Percentiles rank a stretch among this genome's conserved stretches.
These are phyloP conservation scores for Pholis gunnellus DNA, from an alignment of 2,113 vertebrate genomes.

Conservation along the genomic window DNA sequence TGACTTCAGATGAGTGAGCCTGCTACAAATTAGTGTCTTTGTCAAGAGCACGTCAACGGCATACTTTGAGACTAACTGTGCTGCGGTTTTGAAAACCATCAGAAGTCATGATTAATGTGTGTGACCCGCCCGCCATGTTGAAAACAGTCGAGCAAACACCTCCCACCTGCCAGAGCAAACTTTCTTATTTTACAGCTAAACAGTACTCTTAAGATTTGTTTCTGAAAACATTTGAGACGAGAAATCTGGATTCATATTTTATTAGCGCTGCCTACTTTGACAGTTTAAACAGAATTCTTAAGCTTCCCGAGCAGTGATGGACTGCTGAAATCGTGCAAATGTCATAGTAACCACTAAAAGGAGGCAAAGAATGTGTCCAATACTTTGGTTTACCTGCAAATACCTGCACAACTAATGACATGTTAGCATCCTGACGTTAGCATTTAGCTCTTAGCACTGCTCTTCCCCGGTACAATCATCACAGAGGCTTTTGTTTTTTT, in stretches of 20 bases:
- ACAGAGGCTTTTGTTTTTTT: not conserved
- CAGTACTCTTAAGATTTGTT: no score
- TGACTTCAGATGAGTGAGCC: constrained; percentile 7
- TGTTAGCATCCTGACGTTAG: not conserved
- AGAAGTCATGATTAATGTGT: not conserved
- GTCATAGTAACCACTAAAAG: not conserved
- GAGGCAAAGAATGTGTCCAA: not conserved
- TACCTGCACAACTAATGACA: not conserved
- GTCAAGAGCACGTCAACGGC: not conserved
- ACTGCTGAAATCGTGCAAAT: not conserved
- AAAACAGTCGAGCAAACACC: not conserved
- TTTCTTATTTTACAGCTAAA: not conserved
- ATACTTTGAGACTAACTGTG: no score
- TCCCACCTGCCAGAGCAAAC: not conserved
- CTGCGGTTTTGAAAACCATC: not conserved
- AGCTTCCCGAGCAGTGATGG: not conserved
- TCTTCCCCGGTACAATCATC: not conserved
- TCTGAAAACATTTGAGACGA: not conserved
- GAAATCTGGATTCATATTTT: not conserved
- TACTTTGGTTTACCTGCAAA: not conserved
- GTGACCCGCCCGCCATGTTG: not conserved
- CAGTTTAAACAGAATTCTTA: not conserved
- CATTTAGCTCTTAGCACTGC: not conserved
- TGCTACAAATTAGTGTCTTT: not conserved
- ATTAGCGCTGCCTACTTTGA: not conserved